Percentiles rank a stretch among this genome's conserved stretches.
phyloP scores from a whole-genome alignment of 2,797 vertebrate species.

The Tarsius wallacei region DNA sequence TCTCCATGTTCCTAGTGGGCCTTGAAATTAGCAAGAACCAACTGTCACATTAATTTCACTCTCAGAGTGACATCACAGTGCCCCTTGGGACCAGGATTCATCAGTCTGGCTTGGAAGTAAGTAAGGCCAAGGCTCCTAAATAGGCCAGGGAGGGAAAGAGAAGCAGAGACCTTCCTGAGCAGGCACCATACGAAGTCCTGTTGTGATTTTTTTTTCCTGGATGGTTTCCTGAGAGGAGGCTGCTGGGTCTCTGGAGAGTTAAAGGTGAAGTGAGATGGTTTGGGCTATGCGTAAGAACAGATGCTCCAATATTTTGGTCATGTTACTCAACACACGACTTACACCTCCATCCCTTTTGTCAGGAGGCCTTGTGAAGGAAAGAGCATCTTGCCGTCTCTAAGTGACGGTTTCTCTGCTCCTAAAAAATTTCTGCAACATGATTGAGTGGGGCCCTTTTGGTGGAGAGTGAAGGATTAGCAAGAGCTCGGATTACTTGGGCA shows the following conservation, averaged over 20 bases:
- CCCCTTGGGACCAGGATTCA: neutral
- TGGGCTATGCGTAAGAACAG: neutral
- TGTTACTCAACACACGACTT: neutral
- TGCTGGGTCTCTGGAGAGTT: constrained; percentile 23
- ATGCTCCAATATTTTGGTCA: neutral
- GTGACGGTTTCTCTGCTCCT: constrained; percentile 63
- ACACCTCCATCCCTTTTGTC: neutral
- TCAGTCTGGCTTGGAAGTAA: neutral
- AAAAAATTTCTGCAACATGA: constrained; percentile 76
- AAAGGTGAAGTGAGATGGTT: neutral
- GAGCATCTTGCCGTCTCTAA: constrained; percentile 54
- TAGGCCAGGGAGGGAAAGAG: neutral
- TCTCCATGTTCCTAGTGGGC: constrained; percentile 66
- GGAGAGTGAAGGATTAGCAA: constrained; percentile 80
- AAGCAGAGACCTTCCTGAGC: neutral
- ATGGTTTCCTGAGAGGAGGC: neutral
- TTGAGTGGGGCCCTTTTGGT: constrained; percentile 64
- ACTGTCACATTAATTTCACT: neutral
- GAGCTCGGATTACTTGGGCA: constrained; percentile 71
- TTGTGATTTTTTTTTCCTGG: neutral
- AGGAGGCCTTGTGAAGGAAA: neutral
- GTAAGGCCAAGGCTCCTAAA: neutral
- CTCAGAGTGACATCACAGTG: constrained; percentile 1
- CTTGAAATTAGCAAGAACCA: constrained; percentile 62
- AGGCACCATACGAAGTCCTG: neutral